phyloP scores from a whole-genome alignment of 2,888 invertebrate genomes.

The Tipula lateralis region DNA sequence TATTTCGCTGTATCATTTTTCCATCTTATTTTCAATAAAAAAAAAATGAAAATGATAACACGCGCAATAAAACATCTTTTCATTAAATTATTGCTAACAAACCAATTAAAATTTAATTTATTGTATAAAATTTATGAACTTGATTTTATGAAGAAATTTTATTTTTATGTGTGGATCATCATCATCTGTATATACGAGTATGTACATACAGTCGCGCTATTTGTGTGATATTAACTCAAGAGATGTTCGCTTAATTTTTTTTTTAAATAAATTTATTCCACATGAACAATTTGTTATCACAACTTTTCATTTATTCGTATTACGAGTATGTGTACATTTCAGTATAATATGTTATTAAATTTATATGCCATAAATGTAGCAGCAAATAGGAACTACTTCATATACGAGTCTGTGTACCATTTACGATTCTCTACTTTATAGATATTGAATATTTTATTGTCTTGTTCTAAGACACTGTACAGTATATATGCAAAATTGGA shows the following conservation, averaged over 20 bases:
- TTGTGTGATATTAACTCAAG: neutral
- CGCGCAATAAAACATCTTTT: neutral
- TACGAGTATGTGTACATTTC: neutral
- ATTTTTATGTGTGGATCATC: neutral
- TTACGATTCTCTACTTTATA: neutral
- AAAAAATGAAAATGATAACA: neutral
- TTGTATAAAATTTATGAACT: slow-evolving; percentile 3
- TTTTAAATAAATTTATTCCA: neutral
- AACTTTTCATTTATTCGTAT: neutral
- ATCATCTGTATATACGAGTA: neutral
- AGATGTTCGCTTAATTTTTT: neutral
- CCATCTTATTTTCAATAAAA: neutral
- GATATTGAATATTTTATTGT: neutral
- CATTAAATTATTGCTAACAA: neutral
- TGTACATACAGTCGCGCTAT: neutral
- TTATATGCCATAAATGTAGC: neutral
- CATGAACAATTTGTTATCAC: neutral
- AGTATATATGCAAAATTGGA: neutral
- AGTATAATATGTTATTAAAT: neutral
- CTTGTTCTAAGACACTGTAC: neutral
- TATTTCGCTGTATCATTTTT: neutral
- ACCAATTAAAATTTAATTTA: slow-evolving; percentile 3
- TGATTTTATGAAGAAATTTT: neutral
- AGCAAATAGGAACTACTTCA: neutral
- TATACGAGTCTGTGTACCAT: neutral